phyloP scores from a whole-genome alignment of 2,797 vertebrate genomes.

The Sternarchorhynchus goeldii region DNA sequence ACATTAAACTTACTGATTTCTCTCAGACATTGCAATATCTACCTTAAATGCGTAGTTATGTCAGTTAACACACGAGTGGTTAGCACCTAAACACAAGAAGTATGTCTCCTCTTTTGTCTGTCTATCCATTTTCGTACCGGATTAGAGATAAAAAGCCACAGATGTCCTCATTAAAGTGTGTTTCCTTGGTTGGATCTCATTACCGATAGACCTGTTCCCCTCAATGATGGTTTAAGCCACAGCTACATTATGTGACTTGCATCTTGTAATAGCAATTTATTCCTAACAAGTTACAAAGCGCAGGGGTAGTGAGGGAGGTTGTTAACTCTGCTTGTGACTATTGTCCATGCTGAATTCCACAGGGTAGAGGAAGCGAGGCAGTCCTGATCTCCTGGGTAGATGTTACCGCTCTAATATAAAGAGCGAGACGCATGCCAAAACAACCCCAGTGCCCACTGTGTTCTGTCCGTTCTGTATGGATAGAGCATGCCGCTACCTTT shows the following conservation, averaged over 20 bases:
- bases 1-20: conserved; percentile 24
- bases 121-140: background rate
- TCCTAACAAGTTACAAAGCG: conserved; percentile 71
- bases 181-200: conserved; percentile 31
- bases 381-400: conserved; percentile 37
- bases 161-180: conserved; percentile 31
- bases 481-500: conserved; percentile 35
- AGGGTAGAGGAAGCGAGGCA: conserved; percentile 64
- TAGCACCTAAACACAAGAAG: background rate
- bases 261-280: conserved; percentile 66
- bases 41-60: conserved; percentile 18
- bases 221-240: conserved; percentile 46
- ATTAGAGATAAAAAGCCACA: conserved; percentile 22
- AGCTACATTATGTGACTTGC: conserved; percentile 63
- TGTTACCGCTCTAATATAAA: conserved; percentile 45
- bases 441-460: conserved; percentile 26
- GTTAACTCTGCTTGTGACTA: conserved; percentile 50
- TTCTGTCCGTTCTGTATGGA: background rate
- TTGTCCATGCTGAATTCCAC: conserved; percentile 67
- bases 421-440: conserved; percentile 45
- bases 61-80: conserved; percentile 1
- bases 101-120: conserved; percentile 12
- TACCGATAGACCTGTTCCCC: conserved; percentile 13
- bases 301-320: conserved; percentile 55
- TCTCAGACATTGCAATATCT: background rate